Evolutionary conservation across 2,797 vertebrate species (phyloP).

Genomic region (Salarias fasciatus): DNA sequence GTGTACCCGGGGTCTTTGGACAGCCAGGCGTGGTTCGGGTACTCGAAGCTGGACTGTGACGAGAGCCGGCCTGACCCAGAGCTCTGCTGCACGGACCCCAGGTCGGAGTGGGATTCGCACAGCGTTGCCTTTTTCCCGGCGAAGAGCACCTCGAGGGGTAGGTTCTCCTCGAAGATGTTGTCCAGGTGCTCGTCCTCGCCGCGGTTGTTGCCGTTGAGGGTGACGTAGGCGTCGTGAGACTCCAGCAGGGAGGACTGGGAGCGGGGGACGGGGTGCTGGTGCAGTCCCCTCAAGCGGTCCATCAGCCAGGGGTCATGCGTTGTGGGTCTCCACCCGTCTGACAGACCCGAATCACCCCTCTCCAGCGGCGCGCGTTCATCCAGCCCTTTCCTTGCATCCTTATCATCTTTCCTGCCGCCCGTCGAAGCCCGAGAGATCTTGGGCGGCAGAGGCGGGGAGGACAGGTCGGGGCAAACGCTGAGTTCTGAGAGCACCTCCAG

Average conservation of each 20-base stretch:
- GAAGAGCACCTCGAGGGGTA: constrained; percentile 77
- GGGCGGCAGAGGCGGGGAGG: constrained; percentile 56
- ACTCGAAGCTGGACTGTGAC: constrained; percentile 82
- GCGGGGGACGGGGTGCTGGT: constrained; percentile 56
- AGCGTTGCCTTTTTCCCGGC: constrained; percentile 51
- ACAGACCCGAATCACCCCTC: constrained; percentile 13
- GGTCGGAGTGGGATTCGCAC: constrained; percentile 76
- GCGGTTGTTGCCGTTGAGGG: constrained; percentile 67
- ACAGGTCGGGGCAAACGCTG: constrained; percentile 44
- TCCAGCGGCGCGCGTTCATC: constrained; percentile 17
- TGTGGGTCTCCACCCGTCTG: constrained; percentile 42
- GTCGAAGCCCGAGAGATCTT: constrained; percentile 39
- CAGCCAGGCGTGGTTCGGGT: constrained; percentile 75
- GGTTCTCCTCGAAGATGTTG: constrained; percentile 67
- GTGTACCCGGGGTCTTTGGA: constrained; percentile 79
- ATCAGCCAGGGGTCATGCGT: constrained; percentile 71
- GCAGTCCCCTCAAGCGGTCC: constrained; percentile 68
- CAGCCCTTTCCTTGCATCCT: constrained; percentile 1
- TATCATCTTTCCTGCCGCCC: constrained; percentile 31
- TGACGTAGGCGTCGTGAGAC: constrained; percentile 83
- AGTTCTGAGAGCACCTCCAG: constrained; percentile 89
- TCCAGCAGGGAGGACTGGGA: constrained; percentile 72
- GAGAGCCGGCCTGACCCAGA: constrained; percentile 73
- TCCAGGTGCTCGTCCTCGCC: constrained; percentile 39
- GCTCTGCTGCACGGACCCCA: constrained; percentile 73